phyloP scores from a whole-genome alignment of 2,888 invertebrate species.

The Sinodicranocentrus sp. region DNA sequence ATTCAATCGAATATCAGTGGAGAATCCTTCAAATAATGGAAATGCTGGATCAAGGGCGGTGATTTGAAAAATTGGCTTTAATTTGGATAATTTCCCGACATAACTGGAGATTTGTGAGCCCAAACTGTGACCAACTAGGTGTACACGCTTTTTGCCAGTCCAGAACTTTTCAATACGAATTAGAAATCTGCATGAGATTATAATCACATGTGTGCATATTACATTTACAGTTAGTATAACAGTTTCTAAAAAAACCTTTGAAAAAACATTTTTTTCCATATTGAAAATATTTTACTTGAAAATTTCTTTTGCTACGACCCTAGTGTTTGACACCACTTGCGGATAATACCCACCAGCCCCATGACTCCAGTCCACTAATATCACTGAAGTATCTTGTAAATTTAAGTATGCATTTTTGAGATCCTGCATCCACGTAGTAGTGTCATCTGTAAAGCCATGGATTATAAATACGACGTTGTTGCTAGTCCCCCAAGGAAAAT shows the following conservation, averaged over 20 bases:
- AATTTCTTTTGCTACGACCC: slow-evolving; percentile 68
- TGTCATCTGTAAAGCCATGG: slow-evolving; percentile 67
- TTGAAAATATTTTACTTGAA: slow-evolving; percentile 34
- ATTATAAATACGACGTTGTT: slow-evolving; percentile 52
- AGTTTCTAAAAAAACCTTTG: too few species aligned
- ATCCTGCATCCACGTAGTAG: slow-evolving; percentile 62
- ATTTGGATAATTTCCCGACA: slow-evolving; percentile 55
- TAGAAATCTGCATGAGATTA: slow-evolving; percentile 56
- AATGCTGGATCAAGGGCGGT: slow-evolving; percentile 66
- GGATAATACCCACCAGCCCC: slow-evolving; percentile 67
- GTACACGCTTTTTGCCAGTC: slow-evolving; percentile 49
- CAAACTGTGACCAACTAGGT: slow-evolving; percentile 68
- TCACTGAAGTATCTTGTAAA: slow-evolving; percentile 48
- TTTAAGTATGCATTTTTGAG: slow-evolving; percentile 45
- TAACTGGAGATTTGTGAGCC: slow-evolving; percentile 69
- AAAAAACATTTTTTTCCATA: too few species aligned
- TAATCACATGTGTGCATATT: neutral
- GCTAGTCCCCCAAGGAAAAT: slow-evolving; percentile 36
- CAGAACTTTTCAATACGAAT: slow-evolving; percentile 43
- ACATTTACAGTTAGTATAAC: neutral
- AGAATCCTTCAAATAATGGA: slow-evolving; percentile 62
- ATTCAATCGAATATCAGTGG: slow-evolving; percentile 50
- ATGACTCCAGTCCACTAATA: slow-evolving; percentile 63
- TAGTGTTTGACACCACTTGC: slow-evolving; percentile 66
- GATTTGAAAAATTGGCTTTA: slow-evolving; percentile 54